Conservation (phyloP, 2,888 invertebrate genomes). For the Drosophila quinaria region DNA sequence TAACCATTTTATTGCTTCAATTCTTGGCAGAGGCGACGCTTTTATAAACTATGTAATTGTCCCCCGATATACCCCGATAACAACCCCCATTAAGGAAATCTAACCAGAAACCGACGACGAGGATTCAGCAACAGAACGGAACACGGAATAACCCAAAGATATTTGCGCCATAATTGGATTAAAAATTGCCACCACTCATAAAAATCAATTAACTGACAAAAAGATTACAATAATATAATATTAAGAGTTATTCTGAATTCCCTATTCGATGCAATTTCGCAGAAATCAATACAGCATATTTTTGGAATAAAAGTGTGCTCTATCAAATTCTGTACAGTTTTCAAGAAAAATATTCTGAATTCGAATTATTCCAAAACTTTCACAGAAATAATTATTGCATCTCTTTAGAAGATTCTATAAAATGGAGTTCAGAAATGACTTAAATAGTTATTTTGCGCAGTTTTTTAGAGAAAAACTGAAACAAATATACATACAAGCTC, state of each 20-base stretch:
- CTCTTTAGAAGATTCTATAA: not conserved
- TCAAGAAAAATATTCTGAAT: not conserved
- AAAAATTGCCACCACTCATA: slow-evolving; percentile 39
- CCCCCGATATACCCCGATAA: slow-evolving; percentile 35
- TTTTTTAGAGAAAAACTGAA: slow-evolving; percentile 1
- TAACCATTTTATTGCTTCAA: slow-evolving; percentile 43
- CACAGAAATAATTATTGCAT: not conserved
- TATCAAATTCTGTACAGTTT: not conserved
- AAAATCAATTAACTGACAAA: slow-evolving; percentile 39
- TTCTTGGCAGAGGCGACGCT: slow-evolving; percentile 70
- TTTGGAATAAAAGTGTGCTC: not conserved
- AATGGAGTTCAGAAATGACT: not conserved
- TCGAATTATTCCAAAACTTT: not conserved
- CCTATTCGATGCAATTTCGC: not conserved
- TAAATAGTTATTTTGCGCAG: not conserved
- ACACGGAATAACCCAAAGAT: slow-evolving; percentile 57
- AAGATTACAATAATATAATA: slow-evolving; percentile 26
- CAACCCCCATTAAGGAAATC: slow-evolving; percentile 24
- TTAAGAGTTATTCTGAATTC: slow-evolving; percentile 24
- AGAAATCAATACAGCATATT: not conserved
- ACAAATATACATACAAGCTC: slow-evolving; percentile 24
- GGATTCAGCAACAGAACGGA: slow-evolving; percentile 42
- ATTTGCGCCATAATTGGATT: slow-evolving; percentile 68
- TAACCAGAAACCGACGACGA: slow-evolving; percentile 31
- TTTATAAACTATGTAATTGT: slow-evolving; percentile 53